Percentiles rank a stretch among this genome's conserved stretches.
Conservation (phyloP, 2,888 invertebrate species). For the Eustalomyia histrio region DNA sequence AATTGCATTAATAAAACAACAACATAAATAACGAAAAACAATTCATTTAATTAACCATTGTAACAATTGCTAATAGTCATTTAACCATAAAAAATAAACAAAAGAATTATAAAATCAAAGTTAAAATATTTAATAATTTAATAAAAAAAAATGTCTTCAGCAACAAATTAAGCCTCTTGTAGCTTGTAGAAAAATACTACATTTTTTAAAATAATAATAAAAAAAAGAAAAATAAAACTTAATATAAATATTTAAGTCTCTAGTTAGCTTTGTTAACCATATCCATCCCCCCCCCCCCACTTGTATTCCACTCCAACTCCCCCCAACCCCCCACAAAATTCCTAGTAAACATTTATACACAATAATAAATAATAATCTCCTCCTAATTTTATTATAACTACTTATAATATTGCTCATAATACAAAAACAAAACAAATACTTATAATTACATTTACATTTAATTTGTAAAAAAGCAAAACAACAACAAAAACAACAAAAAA, state of each 20-base stretch:
- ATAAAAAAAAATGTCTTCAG: slow-evolving; percentile 47
- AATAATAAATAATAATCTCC: slow-evolving; percentile 17
- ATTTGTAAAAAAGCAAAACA: slow-evolving; percentile 54
- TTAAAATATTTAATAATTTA: slow-evolving; percentile 42
- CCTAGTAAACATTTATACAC: slow-evolving; percentile 16
- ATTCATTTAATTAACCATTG: slow-evolving; percentile 46
- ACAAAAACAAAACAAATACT: slow-evolving; percentile 42
- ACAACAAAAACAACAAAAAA: slow-evolving; percentile 40
- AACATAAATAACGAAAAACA: slow-evolving; percentile 14
- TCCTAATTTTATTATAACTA: slow-evolving; percentile 37
- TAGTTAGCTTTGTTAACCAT: slow-evolving; percentile 65
- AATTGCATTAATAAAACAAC: slow-evolving; percentile 24
- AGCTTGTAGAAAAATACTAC: slow-evolving; percentile 61
- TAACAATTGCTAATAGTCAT: slow-evolving; percentile 56
- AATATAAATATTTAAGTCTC: slow-evolving; percentile 55
- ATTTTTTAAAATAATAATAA: slow-evolving; percentile 33
- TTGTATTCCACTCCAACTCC: not conserved
- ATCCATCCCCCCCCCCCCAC: too few species aligned
- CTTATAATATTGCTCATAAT: slow-evolving; percentile 61
- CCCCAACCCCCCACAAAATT: not conserved
- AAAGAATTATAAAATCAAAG: slow-evolving; percentile 53
- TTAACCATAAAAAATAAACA: slow-evolving; percentile 42
- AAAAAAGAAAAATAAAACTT: slow-evolving; percentile 36
- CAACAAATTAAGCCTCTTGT: slow-evolving; percentile 56
- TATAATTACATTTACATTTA: slow-evolving; percentile 57